Evolutionary conservation across 2,113 vertebrate genomes (phyloP).

Genomic region (Peucedramus taeniatus): DNA sequence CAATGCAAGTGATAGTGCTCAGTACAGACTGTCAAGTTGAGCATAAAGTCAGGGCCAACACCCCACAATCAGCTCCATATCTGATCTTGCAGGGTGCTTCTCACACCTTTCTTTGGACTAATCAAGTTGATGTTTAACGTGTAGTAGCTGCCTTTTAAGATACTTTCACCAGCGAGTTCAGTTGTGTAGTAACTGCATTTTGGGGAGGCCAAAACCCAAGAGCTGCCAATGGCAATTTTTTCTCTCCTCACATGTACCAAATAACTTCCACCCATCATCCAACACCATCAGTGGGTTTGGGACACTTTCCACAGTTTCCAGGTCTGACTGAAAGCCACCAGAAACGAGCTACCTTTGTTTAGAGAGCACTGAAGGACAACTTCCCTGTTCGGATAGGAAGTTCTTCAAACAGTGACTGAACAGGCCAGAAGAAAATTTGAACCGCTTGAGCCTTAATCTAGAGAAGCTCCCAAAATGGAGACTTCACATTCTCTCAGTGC

Average conservation of each 20-base stretch:
- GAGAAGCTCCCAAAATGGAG: background rate
- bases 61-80: background rate
- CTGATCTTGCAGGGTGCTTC: background rate
- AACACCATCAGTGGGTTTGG: background rate
- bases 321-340: background rate
- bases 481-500: constrained; percentile 77
- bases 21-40: background rate
- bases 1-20: background rate
- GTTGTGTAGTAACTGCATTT: background rate
- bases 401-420: background rate
- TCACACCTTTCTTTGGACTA: background rate
- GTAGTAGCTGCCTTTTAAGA: constrained; percentile 2
- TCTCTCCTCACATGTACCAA: background rate
- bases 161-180: background rate
- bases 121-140: background rate
- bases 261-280: background rate
- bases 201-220: background rate
- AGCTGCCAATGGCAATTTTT: background rate
- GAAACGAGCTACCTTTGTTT: background rate
- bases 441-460: background rate
- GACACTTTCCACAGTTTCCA: background rate
- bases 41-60: background rate
- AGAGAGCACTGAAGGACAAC: background rate
- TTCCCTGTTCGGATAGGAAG: background rate
- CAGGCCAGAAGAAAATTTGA: background rate